These are phyloP conservation scores for Rhincodon typus DNA, from an alignment of 2,797 vertebrate species.

Conservation along the genomic window DNA sequence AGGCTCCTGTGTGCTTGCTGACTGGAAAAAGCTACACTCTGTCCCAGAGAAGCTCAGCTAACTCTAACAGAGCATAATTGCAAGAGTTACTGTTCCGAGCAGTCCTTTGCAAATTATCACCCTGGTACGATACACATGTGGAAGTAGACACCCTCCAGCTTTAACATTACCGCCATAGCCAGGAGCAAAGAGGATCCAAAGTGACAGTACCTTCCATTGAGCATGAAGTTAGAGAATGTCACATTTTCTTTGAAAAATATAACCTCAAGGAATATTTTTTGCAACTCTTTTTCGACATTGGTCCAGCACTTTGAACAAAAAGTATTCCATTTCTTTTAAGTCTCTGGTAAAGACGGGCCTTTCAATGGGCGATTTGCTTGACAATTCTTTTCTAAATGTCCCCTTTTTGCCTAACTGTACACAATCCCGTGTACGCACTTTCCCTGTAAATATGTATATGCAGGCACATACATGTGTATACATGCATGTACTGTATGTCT, in stretches of 20 bases:
- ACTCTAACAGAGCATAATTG: not conserved
- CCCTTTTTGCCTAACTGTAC: slow-evolving; percentile 21
- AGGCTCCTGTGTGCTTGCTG: not conserved
- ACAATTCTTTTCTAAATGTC: not conserved
- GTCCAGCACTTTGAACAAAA: not conserved
- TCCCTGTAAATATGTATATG: slow-evolving; percentile 22
- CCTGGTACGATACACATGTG: not conserved
- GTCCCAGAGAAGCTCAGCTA: not conserved
- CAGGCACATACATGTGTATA: slow-evolving; percentile 32
- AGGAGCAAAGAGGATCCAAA: not conserved
- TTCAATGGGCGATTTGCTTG: not conserved
- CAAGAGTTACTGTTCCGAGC: too few species aligned
- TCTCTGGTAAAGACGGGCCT: not conserved
- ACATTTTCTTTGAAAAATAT: not conserved
- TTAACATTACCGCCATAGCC: not conserved
- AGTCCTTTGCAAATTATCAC: not conserved
- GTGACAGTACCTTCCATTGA: not conserved
- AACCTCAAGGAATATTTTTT: slow-evolving; percentile 8
- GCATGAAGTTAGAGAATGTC: not conserved
- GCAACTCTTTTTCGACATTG: not conserved
- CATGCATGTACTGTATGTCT: slow-evolving; percentile 28
- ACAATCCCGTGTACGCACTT: slow-evolving; percentile 4
- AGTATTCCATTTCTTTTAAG: not conserved
- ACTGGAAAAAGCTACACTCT: not conserved
- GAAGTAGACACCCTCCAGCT: not conserved